Evolutionary conservation across 2,113 vertebrate genomes (phyloP), one percentile per base, ranked within the genome.

Genomic region (Brachionichthys hirsutus): DNA sequence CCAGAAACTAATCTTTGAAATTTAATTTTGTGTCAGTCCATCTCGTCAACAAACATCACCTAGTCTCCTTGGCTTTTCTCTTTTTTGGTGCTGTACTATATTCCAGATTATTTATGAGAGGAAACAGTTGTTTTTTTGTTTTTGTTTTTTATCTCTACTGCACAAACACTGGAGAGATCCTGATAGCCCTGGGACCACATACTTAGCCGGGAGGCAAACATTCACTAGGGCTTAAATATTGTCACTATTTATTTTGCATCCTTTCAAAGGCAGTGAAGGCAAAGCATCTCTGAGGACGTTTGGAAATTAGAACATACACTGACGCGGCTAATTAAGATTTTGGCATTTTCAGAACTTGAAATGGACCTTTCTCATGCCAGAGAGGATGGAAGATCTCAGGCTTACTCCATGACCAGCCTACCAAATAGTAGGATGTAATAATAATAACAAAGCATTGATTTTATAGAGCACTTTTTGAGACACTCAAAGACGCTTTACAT

Each of bases 231-330:
- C 56, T 51, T 78, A 73, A 82, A 83, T 59, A 68, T 60, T 78
- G 40, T 59, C 65, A 64, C 53, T 79, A 67, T 87, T 89, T 86
- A 64, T 79, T 82, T 73, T 73, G 70, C 59, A 67, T 71, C 47
- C 55, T 62, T 81, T 70, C 52, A 59, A 70, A 70, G 54, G 84
- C 60, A 73, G 68, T 58, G 17, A 58, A 68, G 67, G 76, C 44
- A 22, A 65, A 58, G 46, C 54, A 84, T 75, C 70, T 65, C 22
- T 67, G 61, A 63, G 68, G 66, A 66, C 69, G 42, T 73, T 43
- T 45, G 20, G 44, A 52, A 60, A 80, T 56, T 73, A 76, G 35
- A 60, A 40, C 16, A 42, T 47, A 55, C 17, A 48, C 19, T 38
- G 17, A 48, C 34, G 36, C 36, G 16, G 45, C 54, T 69, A 71